Percentiles rank a stretch among this genome's conserved stretches.
These are phyloP conservation scores for Oreochromis grahami DNA, from an alignment of 2,797 vertebrate genomes.

Conservation along the genomic window DNA sequence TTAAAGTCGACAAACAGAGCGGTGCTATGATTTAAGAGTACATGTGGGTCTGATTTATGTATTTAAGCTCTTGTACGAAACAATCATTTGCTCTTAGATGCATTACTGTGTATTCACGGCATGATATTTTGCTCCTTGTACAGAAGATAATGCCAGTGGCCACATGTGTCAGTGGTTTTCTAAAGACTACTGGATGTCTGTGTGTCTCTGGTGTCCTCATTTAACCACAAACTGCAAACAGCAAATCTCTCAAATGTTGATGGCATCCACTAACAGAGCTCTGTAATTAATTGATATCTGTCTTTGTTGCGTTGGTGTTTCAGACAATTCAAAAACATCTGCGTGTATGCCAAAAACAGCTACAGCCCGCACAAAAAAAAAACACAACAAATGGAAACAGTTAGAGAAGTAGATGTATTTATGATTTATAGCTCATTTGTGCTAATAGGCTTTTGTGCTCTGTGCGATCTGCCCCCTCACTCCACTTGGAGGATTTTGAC, in stretches of 20 bases:
- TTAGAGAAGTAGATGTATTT: slow-evolving; percentile 23
- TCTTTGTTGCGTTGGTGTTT: neutral
- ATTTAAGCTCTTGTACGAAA: neutral
- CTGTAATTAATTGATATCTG: neutral
- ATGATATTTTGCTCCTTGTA: neutral
- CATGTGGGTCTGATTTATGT: neutral
- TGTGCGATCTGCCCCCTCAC: slow-evolving; percentile 38
- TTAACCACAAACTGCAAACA: slow-evolving; percentile 9
- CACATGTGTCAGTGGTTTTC: neutral
- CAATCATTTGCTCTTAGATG: neutral
- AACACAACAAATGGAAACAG: slow-evolving; percentile 8
- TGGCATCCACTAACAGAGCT: neutral
- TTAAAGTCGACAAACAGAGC: neutral
- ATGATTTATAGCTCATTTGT: slow-evolving; percentile 36
- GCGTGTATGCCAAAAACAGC: slow-evolving; percentile 6
- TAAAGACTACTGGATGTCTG: neutral
- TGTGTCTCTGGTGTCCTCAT: neutral
- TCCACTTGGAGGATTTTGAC: slow-evolving; percentile 29
- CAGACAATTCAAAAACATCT: neutral
- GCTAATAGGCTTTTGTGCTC: slow-evolving; percentile 26
- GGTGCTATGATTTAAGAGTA: neutral
- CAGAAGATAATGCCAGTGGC: neutral
- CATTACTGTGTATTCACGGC: neutral
- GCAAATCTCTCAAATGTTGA: neutral
- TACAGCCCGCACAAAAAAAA: neutral